Evolutionary conservation across 2,113 vertebrate genomes (phyloP).

Genomic region (Dromas ardeola): DNA sequence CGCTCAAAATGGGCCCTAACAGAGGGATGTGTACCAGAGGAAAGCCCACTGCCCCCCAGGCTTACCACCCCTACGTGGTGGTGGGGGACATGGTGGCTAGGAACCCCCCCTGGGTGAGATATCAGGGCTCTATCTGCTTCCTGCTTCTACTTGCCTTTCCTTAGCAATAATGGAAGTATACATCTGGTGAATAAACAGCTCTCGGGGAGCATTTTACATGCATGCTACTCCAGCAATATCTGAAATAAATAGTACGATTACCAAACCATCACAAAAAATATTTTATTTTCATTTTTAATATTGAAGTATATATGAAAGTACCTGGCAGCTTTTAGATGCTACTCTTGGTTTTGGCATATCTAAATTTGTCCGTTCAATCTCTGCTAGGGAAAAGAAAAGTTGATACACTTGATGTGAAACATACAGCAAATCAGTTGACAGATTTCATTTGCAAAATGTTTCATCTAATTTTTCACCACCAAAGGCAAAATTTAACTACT

Average conservation of each 20-base stretch:
- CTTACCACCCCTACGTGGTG: fast-evolving
- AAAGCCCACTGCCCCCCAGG: background rate
- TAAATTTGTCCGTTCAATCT: background rate
- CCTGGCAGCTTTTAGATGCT: background rate
- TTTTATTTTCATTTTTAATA: background rate
- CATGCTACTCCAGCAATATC: background rate
- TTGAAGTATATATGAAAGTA: background rate
- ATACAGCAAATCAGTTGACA: background rate
- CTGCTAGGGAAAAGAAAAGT: background rate
- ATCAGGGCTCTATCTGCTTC: background rate
- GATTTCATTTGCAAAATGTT: background rate
- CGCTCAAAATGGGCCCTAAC: fast-evolving
- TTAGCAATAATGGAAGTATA: background rate
- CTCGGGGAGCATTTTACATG: background rate
- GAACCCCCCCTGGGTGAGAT: too few species aligned
- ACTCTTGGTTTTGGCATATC: background rate
- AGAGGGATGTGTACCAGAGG: too few species aligned
- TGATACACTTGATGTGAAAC: background rate
- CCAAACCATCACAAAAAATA: background rate
- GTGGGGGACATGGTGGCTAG: too few species aligned
- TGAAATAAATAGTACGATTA: background rate
- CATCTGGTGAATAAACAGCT: background rate
- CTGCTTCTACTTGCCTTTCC: background rate
- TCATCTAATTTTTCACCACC: background rate
- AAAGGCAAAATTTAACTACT: background rate